These are phyloP conservation scores for Hypothenemus hampei DNA, from an alignment of 1,140 invertebrate species.

Conservation along the genomic window DNA sequence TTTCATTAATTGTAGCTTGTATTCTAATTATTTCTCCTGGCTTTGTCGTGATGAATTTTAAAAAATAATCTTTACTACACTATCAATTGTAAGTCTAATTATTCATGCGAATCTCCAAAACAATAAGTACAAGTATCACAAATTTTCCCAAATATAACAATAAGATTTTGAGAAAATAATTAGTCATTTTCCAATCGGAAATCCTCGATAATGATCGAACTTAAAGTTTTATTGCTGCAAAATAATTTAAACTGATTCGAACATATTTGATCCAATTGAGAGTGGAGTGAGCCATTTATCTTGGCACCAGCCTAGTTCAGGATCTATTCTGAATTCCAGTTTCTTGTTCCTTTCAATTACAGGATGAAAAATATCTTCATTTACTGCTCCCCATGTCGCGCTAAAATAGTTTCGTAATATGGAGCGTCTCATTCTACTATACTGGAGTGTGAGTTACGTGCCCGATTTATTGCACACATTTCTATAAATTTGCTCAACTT, in stretches of 20 bases:
- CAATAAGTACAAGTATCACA: not conserved
- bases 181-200: no score
- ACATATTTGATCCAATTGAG: slow-evolving; percentile 5
- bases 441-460: slow-evolving; percentile 2
- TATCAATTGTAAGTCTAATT: not conserved
- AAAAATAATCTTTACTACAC: not conserved
- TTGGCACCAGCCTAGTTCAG: slow-evolving; percentile 3
- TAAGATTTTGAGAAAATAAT: no score
- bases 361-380: slow-evolving; percentile 24
- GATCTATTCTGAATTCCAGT: slow-evolving; percentile 12
- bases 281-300: slow-evolving; percentile 5
- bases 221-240: not conserved
- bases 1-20: no score
- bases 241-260: not conserved
- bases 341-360: slow-evolving; percentile 20
- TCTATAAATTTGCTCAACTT: slow-evolving; percentile 5
- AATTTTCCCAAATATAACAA: no score
- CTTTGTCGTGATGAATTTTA: no score
- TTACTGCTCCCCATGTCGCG: slow-evolving; percentile 22
- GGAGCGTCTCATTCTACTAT: slow-evolving; percentile 10
- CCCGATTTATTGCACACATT: slow-evolving; percentile 12
- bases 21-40: no score
- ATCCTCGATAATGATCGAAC: not conserved
- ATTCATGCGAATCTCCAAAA: no score
- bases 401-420: slow-evolving; percentile 19